These are phyloP conservation scores for Podarcis lilfordi DNA, from an alignment of 2,797 vertebrate species.

Conservation along the genomic window DNA sequence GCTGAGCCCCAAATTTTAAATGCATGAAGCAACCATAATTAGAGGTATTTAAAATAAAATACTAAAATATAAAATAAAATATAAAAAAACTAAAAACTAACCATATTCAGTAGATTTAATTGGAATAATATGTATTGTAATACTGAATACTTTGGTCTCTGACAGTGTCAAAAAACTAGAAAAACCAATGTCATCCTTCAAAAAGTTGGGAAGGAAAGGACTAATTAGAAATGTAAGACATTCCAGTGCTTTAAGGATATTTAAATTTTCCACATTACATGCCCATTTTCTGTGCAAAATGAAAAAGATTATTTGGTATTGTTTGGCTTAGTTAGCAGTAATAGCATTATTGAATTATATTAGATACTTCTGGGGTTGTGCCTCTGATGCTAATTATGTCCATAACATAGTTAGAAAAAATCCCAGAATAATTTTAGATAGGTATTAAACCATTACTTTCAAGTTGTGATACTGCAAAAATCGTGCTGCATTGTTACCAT, in stretches of 20 bases:
- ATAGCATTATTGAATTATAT: conserved; percentile 36
- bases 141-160: conserved; percentile 9
- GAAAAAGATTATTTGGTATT: conserved; percentile 48
- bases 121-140: conserved; percentile 5
- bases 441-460: conserved; percentile 59
- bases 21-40: neutral
- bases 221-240: conserved; percentile 39
- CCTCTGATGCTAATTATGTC: conserved; percentile 27
- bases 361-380: conserved; percentile 46
- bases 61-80: too few relatives aligned
- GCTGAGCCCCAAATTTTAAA: conserved; percentile 13
- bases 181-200: conserved; percentile 11
- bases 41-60: conserved; percentile 6
- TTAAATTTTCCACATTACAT: conserved; percentile 49
- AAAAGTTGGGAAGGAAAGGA: conserved; percentile 24
- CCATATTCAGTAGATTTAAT: conserved; percentile 29
- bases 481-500: conserved; percentile 47
- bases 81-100: neutral
- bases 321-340: conserved; percentile 29
- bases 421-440: conserved; percentile 49
- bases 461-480: conserved; percentile 29
- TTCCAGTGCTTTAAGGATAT: conserved; percentile 47
- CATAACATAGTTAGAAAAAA: conserved; percentile 47
- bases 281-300: conserved; percentile 50
- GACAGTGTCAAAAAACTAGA: conserved; percentile 30